Evolutionary conservation across 2,113 vertebrate species (phyloP).

Genomic region (Solea solea): DNA sequence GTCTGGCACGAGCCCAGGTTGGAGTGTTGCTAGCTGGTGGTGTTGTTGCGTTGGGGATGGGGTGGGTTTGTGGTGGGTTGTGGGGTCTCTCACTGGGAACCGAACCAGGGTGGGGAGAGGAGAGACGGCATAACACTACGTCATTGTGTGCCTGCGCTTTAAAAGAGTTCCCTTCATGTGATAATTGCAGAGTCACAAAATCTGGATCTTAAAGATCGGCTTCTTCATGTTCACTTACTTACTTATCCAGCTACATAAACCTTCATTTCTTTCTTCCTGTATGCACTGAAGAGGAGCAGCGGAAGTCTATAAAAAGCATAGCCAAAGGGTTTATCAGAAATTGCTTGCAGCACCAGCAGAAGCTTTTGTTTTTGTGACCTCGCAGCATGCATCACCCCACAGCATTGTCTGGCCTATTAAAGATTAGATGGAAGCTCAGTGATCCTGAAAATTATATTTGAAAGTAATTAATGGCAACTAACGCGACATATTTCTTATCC

Average conservation of each 20-base stretch:
- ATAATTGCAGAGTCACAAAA: slow-evolving; percentile 39
- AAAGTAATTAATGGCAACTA: slow-evolving; percentile 36
- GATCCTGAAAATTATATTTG: slow-evolving; percentile 52
- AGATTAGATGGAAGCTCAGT: slow-evolving; percentile 41
- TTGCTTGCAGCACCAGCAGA: slow-evolving; percentile 47
- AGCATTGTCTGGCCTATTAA: slow-evolving; percentile 60
- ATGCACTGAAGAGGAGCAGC: slow-evolving; percentile 9
- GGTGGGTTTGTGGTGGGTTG: slow-evolving; percentile 6
- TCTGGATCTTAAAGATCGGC: slow-evolving; percentile 3
- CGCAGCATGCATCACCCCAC: slow-evolving; percentile 59
- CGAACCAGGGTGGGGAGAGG: slow-evolving; percentile 50
- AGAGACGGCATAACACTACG: slow-evolving; percentile 68
- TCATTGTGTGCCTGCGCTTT: slow-evolving; percentile 68
- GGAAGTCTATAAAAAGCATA: slow-evolving; percentile 44
- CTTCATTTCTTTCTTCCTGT: slow-evolving; percentile 5
- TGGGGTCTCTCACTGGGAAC: slow-evolving; percentile 37
- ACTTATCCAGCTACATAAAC: slow-evolving; percentile 10
- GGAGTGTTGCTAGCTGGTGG: slow-evolving; percentile 47
- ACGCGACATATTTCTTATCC: neutral
- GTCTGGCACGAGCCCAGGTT: slow-evolving; percentile 66
- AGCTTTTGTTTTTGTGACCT: slow-evolving; percentile 61
- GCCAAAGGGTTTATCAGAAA: slow-evolving; percentile 37
- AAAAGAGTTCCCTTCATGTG: slow-evolving; percentile 62
- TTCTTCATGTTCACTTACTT: slow-evolving; percentile 2
- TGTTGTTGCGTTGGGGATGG: slow-evolving; percentile 16